Conservation (phyloP, 2,888 invertebrate species). For the Mongoloraphidia duomilia region DNA sequence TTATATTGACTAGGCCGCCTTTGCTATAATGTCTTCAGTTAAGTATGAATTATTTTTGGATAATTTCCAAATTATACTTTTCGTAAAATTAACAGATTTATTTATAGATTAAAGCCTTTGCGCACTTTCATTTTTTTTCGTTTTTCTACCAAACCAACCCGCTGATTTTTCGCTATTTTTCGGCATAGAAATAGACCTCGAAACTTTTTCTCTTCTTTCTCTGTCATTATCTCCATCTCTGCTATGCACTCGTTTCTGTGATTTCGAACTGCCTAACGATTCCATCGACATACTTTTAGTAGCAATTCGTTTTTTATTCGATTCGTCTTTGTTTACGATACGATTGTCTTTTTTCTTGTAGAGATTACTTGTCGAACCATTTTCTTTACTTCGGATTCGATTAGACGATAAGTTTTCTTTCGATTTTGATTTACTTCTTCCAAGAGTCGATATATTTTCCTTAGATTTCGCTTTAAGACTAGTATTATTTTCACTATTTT, state of each 20-base stretch:
- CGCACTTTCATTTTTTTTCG: background rate
- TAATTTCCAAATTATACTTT: no score
- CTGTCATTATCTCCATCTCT: slow-evolving; percentile 21
- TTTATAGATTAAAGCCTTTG: no score
- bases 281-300: slow-evolving; percentile 48
- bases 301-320: slow-evolving; percentile 20
- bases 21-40: no score
- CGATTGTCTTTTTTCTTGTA: slow-evolving; percentile 31
- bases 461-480: slow-evolving; percentile 25
- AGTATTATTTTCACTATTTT: slow-evolving; percentile 20
- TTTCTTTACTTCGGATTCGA: background rate
- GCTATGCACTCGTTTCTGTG: slow-evolving; percentile 16
- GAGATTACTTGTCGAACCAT: background rate
- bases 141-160: slow-evolving; percentile 42
- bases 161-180: slow-evolving; percentile 56
- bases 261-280: slow-evolving; percentile 37
- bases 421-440: slow-evolving; percentile 20
- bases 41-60: no score
- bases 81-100: no score
- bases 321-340: slow-evolving; percentile 30
- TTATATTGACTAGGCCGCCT: no score
- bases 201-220: slow-evolving; percentile 33
- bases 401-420: slow-evolving; percentile 21
- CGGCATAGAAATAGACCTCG: slow-evolving; percentile 57
- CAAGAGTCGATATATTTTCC: slow-evolving; percentile 23